Evolutionary conservation across 2,888 invertebrate species (phyloP).

Genomic region (Macaria notata): DNA sequence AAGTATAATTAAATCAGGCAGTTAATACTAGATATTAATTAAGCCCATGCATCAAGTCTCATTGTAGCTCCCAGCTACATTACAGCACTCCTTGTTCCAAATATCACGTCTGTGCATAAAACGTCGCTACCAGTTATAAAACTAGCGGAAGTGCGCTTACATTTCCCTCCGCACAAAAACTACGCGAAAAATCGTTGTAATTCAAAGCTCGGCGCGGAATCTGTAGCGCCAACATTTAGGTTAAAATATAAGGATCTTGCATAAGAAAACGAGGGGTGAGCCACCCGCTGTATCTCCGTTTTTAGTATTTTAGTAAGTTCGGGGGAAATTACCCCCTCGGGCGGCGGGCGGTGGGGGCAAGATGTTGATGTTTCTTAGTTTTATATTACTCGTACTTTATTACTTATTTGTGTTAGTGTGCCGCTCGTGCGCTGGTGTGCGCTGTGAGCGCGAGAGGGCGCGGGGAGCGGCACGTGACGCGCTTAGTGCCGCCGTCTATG

Average conservation of each 20-base stretch:
- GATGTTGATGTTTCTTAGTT: conserved; percentile 83
- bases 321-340: conserved; percentile 73
- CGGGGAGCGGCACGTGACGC: conserved; percentile 45
- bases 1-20: too few species aligned
- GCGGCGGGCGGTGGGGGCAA: conserved; percentile 55
- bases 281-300: conserved; percentile 78
- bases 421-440: conserved; percentile 43
- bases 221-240: conserved; percentile 68
- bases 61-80: too few species aligned
- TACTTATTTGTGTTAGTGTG: conserved; percentile 78
- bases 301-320: conserved; percentile 83
- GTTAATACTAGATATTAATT: too few species aligned
- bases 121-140: conserved; percentile 11
- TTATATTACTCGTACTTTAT: conserved; percentile 82
- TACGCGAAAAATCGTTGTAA: conserved; percentile 38
- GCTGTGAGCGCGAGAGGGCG: conserved; percentile 47
- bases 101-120: not conserved
- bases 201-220: conserved; percentile 40
- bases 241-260: conserved; percentile 82
- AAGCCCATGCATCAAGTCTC: too few species aligned
- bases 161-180: conserved; percentile 30
- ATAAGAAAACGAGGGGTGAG: conserved; percentile 75
- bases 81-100: too few species aligned
- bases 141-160: conserved; percentile 21
- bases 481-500: conserved; percentile 56